These are phyloP conservation scores for Archaeoteleia sp. DNA, from an alignment of 2,888 invertebrate genomes.

Conservation along the genomic window DNA sequence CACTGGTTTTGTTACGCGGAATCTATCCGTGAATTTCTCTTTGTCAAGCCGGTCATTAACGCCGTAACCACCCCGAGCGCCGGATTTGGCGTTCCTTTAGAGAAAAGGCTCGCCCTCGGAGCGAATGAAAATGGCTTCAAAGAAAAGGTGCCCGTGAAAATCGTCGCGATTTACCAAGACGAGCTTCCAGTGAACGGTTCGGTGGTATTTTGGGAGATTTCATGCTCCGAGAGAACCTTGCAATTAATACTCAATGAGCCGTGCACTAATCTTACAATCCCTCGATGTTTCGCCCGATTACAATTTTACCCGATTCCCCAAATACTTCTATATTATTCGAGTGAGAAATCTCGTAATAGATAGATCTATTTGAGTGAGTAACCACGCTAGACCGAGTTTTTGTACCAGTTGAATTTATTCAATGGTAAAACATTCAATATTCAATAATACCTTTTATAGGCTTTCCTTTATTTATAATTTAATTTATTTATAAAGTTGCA, in stretches of 20 bases:
- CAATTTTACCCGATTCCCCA: constrained; percentile 23
- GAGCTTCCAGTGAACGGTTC: constrained; percentile 24
- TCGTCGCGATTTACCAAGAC: constrained; percentile 48
- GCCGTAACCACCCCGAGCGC: constrained; percentile 57
- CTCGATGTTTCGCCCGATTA: constrained; percentile 20
- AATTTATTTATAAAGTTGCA: no score
- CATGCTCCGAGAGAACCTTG: constrained; percentile 31
- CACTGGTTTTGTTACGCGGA: constrained; percentile 42
- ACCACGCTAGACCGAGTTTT: no score
- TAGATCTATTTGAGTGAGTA: no score
- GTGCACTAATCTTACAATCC: constrained; percentile 53
- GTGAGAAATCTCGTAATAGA: neutral
- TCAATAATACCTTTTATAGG: no score
- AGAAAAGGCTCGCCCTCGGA: constrained; percentile 29
- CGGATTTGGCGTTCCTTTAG: constrained; percentile 56
- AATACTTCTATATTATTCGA: constrained; percentile 11
- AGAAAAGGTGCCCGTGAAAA: constrained; percentile 53
- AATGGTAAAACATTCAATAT: no score
- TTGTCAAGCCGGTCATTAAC: constrained; percentile 66
- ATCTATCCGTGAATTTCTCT: constrained; percentile 64
- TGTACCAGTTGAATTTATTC: no score
- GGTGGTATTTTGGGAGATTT: constrained; percentile 35
- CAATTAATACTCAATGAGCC: constrained; percentile 60
- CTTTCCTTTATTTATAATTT: no score
- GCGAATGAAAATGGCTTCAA: constrained; percentile 49